Percentiles rank a stretch among this genome's conserved stretches.
These are phyloP conservation scores for Coecobrya sp. DNA, from an alignment of 2,888 invertebrate species.

Conservation along the genomic window DNA sequence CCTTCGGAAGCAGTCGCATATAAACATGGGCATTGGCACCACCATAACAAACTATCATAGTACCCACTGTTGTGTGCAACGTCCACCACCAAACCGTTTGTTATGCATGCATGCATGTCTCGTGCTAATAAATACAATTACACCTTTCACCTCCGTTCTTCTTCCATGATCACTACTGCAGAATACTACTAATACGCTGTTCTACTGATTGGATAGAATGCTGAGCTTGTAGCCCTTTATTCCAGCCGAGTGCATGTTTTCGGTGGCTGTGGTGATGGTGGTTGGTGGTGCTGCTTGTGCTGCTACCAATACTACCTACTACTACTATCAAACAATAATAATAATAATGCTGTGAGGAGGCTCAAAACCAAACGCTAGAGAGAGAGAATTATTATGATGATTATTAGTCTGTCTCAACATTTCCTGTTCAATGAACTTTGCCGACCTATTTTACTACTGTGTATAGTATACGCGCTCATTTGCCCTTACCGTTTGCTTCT, in stretches of 20 bases:
- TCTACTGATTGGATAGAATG: background rate
- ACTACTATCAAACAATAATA: conserved; percentile 34
- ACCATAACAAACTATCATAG: background rate
- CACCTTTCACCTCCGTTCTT: conserved; percentile 50
- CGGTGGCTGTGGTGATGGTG: conserved; percentile 3
- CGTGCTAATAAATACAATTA: conserved; percentile 56
- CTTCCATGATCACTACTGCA: conserved; percentile 18
- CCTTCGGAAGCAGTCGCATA: background rate
- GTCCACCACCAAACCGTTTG: background rate
- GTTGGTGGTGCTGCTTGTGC: conserved; percentile 8
- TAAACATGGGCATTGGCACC: background rate
- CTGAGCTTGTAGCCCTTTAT: conserved; percentile 29
- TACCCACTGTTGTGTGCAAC: background rate
- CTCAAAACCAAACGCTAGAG: conserved; percentile 46
- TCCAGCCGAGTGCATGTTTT: conserved; percentile 38
- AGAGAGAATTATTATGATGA: conserved; percentile 76
- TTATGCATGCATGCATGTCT: conserved; percentile 59
- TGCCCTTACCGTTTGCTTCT: background rate
- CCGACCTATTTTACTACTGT: conserved; percentile 63
- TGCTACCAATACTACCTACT: background rate
- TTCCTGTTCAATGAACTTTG: conserved; percentile 81
- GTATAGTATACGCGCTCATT: conserved; percentile 6
- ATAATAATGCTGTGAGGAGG: conserved; percentile 40
- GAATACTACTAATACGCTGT: background rate
- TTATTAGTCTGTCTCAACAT: conserved; percentile 78